phyloP scores from a whole-genome alignment of 1,140 invertebrate species.

The Tribolium madens region DNA sequence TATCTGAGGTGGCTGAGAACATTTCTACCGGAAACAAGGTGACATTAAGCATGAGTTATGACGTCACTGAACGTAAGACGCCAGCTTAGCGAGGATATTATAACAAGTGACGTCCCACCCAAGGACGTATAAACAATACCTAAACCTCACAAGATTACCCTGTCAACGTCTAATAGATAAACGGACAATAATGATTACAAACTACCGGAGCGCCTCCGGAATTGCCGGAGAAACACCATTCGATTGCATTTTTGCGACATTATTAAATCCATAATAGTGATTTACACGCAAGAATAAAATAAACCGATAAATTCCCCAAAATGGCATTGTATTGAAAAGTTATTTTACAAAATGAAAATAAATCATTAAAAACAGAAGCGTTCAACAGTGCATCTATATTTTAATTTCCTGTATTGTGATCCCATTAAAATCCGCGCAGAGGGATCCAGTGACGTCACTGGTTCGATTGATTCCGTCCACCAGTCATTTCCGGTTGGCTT shows the following conservation, averaged over 20 bases:
- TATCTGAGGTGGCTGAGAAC: constrained; percentile 51
- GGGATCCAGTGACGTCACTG: constrained; percentile 50
- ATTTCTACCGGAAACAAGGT: constrained; percentile 52
- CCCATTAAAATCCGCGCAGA: constrained; percentile 50
- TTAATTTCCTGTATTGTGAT: constrained; percentile 58
- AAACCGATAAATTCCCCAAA: neutral
- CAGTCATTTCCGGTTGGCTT: constrained; percentile 56
- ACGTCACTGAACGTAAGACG: constrained; percentile 55
- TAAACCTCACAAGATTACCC: constrained; percentile 52
- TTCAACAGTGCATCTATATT: constrained; percentile 45
- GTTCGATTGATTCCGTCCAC: constrained; percentile 56
- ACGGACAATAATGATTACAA: constrained; percentile 56
- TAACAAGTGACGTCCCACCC: constrained; percentile 54
- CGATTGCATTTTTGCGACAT: constrained; percentile 5
- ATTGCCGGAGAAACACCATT: neutral
- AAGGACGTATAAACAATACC: constrained; percentile 55
- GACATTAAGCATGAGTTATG: constrained; percentile 59
- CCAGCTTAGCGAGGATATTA: constrained; percentile 56
- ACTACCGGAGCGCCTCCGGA: constrained; percentile 28
- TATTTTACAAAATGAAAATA: constrained; percentile 31
- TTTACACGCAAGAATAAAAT: constrained; percentile 20
- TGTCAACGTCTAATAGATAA: constrained; percentile 56
- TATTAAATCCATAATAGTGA: constrained; percentile 15
- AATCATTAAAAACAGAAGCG: constrained; percentile 25
- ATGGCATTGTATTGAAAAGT: constrained; percentile 10